A percentile compares a stretch with the other conserved stretches of the same genome.
Evolutionary conservation across 2,888 invertebrate genomes (phyloP).

Genomic region (Agrypnus murinus): DNA sequence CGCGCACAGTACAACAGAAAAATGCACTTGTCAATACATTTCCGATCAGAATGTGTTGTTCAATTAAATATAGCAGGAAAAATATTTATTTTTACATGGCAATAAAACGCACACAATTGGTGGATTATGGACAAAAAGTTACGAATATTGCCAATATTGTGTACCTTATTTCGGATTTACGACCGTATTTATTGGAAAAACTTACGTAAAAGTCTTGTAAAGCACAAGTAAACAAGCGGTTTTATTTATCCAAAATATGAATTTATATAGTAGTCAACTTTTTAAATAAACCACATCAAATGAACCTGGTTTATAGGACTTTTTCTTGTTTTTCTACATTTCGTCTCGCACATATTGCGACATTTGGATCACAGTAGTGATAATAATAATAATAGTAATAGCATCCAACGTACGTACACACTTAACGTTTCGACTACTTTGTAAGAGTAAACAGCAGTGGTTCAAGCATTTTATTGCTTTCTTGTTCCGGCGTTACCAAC

Average conservation of each 20-base stretch:
- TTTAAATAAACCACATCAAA: slow-evolving; percentile 15
- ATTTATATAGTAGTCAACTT: slow-evolving; percentile 31
- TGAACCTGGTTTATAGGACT: background rate
- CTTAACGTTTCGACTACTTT: slow-evolving; percentile 14
- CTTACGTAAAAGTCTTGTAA: slow-evolving; percentile 29
- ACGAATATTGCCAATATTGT: background rate
- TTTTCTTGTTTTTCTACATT: slow-evolving; percentile 1
- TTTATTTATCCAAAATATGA: slow-evolving; percentile 42
- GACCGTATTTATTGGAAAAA: slow-evolving; percentile 41
- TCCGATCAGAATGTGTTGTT: no score
- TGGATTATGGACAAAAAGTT: background rate
- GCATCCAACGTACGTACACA: slow-evolving; percentile 1
- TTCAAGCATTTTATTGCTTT: slow-evolving; percentile 27
- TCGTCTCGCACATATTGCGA: background rate
- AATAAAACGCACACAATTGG: background rate
- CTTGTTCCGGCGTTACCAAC: slow-evolving; percentile 33
- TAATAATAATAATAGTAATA: background rate
- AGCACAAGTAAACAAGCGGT: slow-evolving; percentile 39
- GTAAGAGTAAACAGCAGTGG: slow-evolving; percentile 5
- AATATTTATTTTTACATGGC: no score
- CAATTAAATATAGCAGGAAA: no score
- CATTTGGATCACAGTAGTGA: background rate
- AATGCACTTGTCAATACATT: no score
- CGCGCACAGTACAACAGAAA: no score
- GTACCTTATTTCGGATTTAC: slow-evolving; percentile 36